These are phyloP conservation scores for Smittia aterrima DNA, from an alignment of 2,888 invertebrate genomes.

Conservation along the genomic window DNA sequence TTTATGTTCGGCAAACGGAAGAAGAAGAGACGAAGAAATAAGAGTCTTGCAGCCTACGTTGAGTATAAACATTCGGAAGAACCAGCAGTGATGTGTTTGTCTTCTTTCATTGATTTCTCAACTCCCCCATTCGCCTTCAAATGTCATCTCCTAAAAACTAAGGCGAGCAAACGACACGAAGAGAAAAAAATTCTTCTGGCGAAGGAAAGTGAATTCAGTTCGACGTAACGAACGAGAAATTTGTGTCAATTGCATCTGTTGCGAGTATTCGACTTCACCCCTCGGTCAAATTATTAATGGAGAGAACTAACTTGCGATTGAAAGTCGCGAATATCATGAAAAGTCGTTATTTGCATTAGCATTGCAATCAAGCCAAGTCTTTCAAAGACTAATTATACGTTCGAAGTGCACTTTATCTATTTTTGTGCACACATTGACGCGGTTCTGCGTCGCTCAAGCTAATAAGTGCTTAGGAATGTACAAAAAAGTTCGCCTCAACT, in stretches of 20 bases:
- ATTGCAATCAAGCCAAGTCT: not conserved
- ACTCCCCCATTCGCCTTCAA: not conserved
- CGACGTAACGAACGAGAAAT: not conserved
- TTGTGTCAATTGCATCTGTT: conserved; percentile 23
- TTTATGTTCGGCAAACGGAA: not conserved
- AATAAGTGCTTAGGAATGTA: not conserved
- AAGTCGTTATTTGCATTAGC: too few relatives aligned
- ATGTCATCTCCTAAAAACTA: not conserved
- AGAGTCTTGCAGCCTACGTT: conserved; percentile 16
- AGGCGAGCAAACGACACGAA: not conserved
- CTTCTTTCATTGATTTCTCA: conserved; percentile 10
- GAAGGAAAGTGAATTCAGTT: not conserved
- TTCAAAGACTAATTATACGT: too few relatives aligned
- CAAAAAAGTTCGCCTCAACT: not conserved
- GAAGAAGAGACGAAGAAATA: conserved; percentile 11
- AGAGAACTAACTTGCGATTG: too few relatives aligned
- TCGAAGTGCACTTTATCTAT: not conserved
- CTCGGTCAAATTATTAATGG: not conserved
- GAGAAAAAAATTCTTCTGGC: conserved; percentile 9
- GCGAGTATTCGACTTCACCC: not conserved
- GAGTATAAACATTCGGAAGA: conserved; percentile 28
- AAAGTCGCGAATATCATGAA: too few relatives aligned
- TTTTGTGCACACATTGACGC: not conserved
- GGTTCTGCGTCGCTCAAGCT: not conserved
- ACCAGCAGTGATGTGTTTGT: conserved; percentile 5